phyloP scores from a whole-genome alignment of 2,113 vertebrate species.

The Hippocampus barbouri region DNA sequence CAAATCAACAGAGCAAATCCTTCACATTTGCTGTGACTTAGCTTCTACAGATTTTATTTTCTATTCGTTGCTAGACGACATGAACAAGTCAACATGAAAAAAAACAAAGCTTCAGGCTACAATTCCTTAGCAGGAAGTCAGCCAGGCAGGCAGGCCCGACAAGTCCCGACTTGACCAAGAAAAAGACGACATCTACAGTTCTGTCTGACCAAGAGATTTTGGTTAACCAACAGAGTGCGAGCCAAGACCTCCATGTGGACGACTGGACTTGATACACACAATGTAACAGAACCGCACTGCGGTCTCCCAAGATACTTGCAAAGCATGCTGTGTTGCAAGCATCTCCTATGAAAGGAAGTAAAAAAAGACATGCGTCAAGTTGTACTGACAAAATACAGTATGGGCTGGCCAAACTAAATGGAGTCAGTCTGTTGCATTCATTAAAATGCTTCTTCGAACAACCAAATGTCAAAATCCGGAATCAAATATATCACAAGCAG shows the following conservation, averaged over 20 bases:
- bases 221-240: constrained; percentile 40
- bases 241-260: constrained; percentile 11
- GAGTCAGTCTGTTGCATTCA: not conserved
- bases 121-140: constrained; percentile 44
- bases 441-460: too few relatives aligned
- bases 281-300: constrained; percentile 7
- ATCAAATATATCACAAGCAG: too few relatives aligned
- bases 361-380: not conserved
- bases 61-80: not conserved
- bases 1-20: constrained; percentile 24
- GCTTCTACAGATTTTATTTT: not conserved
- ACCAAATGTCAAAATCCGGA: too few relatives aligned
- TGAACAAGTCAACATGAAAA: not conserved
- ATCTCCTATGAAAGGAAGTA: not conserved
- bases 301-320: not conserved
- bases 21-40: not conserved
- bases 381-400: not conserved
- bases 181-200: constrained; percentile 13
- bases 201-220: constrained; percentile 31
- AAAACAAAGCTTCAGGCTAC: constrained; percentile 28
- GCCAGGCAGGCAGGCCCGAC: constrained; percentile 8
- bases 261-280: constrained; percentile 28
- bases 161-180: constrained; percentile 36
- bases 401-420: not conserved
- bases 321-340: not conserved